Evolutionary conservation across 2,113 vertebrate species (phyloP), one percentile per base, ranked within the genome.

Genomic region (Sinocyclocheilus grahami): DNA sequence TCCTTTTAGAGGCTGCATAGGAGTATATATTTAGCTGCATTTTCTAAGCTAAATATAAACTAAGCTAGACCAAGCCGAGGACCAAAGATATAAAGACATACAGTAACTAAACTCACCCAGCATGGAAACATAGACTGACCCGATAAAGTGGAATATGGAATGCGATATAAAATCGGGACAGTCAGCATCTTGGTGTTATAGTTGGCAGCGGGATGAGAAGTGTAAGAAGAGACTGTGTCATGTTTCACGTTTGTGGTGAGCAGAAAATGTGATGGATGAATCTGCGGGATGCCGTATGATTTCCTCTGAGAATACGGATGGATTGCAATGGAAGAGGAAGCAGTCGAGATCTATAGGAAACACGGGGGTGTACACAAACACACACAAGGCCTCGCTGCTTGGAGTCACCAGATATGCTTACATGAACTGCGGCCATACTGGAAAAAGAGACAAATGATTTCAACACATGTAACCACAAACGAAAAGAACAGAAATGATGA

Each of bases 111-210:
- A 51, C 46, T 82, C 14, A 9, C 18, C 18, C 65, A 33, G 63
- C 1, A 37, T 7, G 39, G 65, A 78, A 39, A 72, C 76, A 13
- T 42, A 67, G 5, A 33, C 16, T 78, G 60, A 65, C 18, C 71
- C 51, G n/a, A 62, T 46, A 51, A 3, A 39, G 46, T 51, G 69
- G 46, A 55, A 37, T 33, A 62, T 16, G 27, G 37, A 74, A 48
- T 51, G 67, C 27, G 24, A n/a, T 30, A 30, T 16, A 9, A 22
- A 81, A 76, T 51, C 14, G 20, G 16, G 65, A 14, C 11, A 53
- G 78, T 76, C 78, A 76, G 78, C 85, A 65, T 51, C 20, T 7
- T 78, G 8, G 33, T 86, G 24, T 76, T 72, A 51, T 51, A 62
- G 85, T 82, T 86, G 78, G 78, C 78, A 60, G 42, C 0, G 12